A percentile compares a stretch with the other conserved stretches of the same genome.
These are phyloP conservation scores for Pseudococcus jackbeardsleyi DNA, from an alignment of 2,888 invertebrate genomes.

Conservation along the genomic window DNA sequence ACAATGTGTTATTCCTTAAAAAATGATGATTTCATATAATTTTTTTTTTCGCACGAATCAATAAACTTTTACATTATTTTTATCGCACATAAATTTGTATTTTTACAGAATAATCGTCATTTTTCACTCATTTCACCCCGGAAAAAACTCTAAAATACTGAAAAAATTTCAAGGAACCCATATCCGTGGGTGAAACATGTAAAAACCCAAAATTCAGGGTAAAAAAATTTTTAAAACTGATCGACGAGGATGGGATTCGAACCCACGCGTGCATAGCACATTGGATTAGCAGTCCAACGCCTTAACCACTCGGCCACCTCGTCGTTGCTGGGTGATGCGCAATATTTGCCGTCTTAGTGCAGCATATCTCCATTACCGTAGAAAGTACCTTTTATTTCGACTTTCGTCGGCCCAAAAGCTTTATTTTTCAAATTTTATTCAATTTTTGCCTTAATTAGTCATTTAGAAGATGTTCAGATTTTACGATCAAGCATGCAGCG, in stretches of 20 bases:
- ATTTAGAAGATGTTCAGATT: neutral
- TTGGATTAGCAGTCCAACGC: constrained; percentile 67
- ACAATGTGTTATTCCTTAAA: too few species aligned
- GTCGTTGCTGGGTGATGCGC: constrained; percentile 27
- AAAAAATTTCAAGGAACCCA: neutral
- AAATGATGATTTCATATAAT: too few species aligned
- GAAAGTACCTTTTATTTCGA: constrained; percentile 4
- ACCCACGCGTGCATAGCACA: constrained; percentile 67
- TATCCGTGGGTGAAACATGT: neutral
- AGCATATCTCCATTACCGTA: neutral
- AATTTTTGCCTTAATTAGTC: neutral
- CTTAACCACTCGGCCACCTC: constrained; percentile 67
- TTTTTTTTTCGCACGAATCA: too few species aligned
- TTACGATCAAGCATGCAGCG: neutral
- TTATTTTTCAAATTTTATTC: neutral
- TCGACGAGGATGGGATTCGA: constrained; percentile 66
- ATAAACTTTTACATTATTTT: too few species aligned
- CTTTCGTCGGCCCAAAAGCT: neutral
- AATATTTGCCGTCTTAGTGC: constrained; percentile 18
- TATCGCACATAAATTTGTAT: neutral
- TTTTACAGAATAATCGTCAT: neutral
- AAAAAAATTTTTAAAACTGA: constrained; percentile 39
- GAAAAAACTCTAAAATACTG: neutral
- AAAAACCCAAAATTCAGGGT: constrained; percentile 28
- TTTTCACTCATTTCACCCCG: neutral